These are phyloP conservation scores for Cisticola juncidis DNA, from an alignment of 2,113 vertebrate species.

Conservation along the genomic window DNA sequence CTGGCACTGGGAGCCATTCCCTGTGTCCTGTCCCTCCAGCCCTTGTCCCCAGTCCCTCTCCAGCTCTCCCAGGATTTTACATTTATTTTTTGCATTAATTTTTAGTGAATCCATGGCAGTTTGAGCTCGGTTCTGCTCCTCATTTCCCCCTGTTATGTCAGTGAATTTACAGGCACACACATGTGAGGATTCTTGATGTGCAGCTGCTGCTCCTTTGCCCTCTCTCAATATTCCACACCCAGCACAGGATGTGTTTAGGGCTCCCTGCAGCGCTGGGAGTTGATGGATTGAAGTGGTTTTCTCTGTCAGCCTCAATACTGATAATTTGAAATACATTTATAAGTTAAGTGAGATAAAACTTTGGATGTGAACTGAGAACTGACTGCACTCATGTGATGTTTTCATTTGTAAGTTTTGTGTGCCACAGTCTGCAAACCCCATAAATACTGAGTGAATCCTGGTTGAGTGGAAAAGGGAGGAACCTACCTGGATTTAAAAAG, in stretches of 20 bases:
- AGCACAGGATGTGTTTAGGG: background rate
- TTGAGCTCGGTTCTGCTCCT: accelerated
- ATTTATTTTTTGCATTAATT: background rate
- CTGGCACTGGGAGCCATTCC: background rate
- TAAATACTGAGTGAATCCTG: background rate
- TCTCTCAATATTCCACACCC: background rate
- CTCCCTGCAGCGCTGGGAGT: background rate
- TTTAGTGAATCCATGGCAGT: background rate
- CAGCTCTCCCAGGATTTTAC: background rate
- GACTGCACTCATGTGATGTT: accelerated
- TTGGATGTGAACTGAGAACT: background rate
- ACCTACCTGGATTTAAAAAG: background rate
- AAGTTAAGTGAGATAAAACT: background rate
- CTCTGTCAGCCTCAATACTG: background rate
- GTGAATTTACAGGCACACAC: accelerated
- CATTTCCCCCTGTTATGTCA: background rate
- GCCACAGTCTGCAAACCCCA: background rate
- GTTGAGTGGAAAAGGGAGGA: background rate
- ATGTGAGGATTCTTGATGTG: background rate
- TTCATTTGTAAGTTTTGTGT: background rate
- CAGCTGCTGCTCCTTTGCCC: background rate
- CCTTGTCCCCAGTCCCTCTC: background rate
- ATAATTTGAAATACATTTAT: background rate
- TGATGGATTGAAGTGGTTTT: background rate
- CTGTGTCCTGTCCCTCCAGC: accelerated